These are phyloP conservation scores for Smittia sp. DNA, from an alignment of 2,888 invertebrate genomes.

Conservation along the genomic window DNA sequence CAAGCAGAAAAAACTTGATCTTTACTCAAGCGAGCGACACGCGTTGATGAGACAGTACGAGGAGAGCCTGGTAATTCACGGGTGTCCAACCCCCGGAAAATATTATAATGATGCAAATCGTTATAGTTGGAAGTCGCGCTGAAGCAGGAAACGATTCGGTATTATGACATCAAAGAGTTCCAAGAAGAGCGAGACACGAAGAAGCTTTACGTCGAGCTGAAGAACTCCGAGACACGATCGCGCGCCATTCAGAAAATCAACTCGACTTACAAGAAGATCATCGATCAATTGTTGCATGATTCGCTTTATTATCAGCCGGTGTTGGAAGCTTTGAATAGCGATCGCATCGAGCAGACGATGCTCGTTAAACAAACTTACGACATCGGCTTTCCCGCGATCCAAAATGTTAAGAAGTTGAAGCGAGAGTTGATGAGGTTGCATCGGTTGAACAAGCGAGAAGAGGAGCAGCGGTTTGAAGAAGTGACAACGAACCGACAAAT, in stretches of 20 bases:
- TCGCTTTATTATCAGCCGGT: constrained; percentile 52
- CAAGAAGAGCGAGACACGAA: constrained; percentile 48
- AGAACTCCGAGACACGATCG: constrained; percentile 50
- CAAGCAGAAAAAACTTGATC: constrained; percentile 51
- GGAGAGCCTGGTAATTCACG: constrained; percentile 46
- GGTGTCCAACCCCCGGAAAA: no score
- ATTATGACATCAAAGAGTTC: constrained; percentile 48
- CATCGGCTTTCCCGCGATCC: constrained; percentile 50
- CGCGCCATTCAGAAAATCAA: constrained; percentile 50
- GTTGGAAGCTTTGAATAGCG: constrained; percentile 48
- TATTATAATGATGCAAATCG: no score
- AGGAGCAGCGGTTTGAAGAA: constrained; percentile 47
- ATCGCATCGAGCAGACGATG: constrained; percentile 51
- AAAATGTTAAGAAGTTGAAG: constrained; percentile 41
- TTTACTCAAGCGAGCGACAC: constrained; percentile 46
- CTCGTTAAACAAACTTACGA: constrained; percentile 51
- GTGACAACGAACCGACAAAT: constrained; percentile 45
- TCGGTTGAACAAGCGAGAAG: constrained; percentile 47
- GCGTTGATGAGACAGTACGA: constrained; percentile 47
- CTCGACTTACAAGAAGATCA: constrained; percentile 49
- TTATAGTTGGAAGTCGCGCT: constrained; percentile 46
- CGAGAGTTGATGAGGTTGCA: constrained; percentile 45
- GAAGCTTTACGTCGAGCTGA: constrained; percentile 48
- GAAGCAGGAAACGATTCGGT: constrained; percentile 50
- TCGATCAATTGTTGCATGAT: constrained; percentile 46